A percentile compares a stretch with the other conserved stretches of the same genome.
phyloP scores from a whole-genome alignment of 2,888 invertebrate genomes.

The Aphidoletes aphidimyza region DNA sequence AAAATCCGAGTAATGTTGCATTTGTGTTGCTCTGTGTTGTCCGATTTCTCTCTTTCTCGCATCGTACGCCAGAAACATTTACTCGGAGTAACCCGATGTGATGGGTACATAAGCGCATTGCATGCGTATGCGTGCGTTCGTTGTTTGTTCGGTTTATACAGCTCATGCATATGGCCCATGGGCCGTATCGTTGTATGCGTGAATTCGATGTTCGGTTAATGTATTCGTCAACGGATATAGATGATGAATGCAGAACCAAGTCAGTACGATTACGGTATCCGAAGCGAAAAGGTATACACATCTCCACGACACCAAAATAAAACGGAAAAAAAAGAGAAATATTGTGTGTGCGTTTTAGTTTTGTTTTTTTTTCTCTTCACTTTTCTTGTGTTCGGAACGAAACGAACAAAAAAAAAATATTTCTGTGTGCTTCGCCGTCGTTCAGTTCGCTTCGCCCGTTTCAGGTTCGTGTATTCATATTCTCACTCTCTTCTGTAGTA shows the following conservation, averaged over 20 bases:
- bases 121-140: slow-evolving; percentile 28
- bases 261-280: slow-evolving; percentile 53
- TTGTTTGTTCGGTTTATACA: not conserved
- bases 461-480: slow-evolving; percentile 46
- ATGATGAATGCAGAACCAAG: slow-evolving; percentile 45
- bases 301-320: slow-evolving; percentile 17
- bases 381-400: too few relatives aligned
- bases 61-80: not conserved
- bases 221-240: slow-evolving; percentile 41
- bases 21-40: too few relatives aligned
- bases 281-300: slow-evolving; percentile 39
- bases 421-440: slow-evolving; percentile 22
- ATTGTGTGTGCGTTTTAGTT: too few relatives aligned
- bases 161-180: too few relatives aligned
- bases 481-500: slow-evolving; percentile 12
- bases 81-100: not conserved
- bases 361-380: not conserved
- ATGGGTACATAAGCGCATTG: not conserved
- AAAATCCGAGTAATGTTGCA: too few relatives aligned
- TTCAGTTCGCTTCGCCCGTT: slow-evolving; percentile 20
- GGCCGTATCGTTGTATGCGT: too few relatives aligned
- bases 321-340: too few relatives aligned
- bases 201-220: not conserved
- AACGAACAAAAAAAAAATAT: slow-evolving; percentile 7
- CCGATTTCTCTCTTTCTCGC: not conserved